phyloP scores from a whole-genome alignment of 1,140 invertebrate genomes.

The Eupristina koningsbergeri region DNA sequence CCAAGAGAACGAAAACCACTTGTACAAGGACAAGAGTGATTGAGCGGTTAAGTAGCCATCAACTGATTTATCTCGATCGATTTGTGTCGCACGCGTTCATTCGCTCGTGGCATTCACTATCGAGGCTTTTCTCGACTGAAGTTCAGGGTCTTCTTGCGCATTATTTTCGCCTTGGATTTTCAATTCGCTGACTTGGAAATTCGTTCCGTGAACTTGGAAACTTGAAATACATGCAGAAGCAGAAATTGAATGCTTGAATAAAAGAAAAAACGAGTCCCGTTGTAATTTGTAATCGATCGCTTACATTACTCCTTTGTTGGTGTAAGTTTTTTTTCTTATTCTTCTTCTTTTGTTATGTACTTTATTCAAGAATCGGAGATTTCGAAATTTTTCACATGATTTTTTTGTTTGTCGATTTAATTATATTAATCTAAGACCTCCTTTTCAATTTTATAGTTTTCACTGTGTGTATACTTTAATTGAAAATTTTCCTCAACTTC shows the following conservation, averaged over 20 bases:
- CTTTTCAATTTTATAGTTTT: background rate
- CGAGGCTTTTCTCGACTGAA: constrained; percentile 61
- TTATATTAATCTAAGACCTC: background rate
- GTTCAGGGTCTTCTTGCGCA: constrained; percentile 61
- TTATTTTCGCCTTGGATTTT: background rate
- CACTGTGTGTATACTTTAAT: no score
- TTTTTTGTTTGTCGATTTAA: background rate
- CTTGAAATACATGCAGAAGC: background rate
- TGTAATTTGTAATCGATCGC: background rate
- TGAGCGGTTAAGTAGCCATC: background rate
- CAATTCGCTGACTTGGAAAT: background rate
- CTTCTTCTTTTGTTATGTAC: no score
- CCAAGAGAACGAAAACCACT: background rate
- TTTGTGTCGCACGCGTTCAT: background rate
- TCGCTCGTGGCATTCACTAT: constrained; percentile 63
- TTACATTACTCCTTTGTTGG: background rate
- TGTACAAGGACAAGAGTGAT: background rate
- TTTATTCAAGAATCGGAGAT: no score
- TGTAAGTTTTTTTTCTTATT: no score
- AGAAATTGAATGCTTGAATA: background rate
- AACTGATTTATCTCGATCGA: constrained; percentile 58
- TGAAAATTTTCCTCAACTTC: no score
- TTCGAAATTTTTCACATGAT: background rate
- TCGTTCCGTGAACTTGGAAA: background rate
- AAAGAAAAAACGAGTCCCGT: background rate